A percentile compares a stretch with the other conserved stretches of the same genome.
phyloP scores from a whole-genome alignment of 2,113 vertebrate genomes.

The Cranoglanis bouderius region DNA sequence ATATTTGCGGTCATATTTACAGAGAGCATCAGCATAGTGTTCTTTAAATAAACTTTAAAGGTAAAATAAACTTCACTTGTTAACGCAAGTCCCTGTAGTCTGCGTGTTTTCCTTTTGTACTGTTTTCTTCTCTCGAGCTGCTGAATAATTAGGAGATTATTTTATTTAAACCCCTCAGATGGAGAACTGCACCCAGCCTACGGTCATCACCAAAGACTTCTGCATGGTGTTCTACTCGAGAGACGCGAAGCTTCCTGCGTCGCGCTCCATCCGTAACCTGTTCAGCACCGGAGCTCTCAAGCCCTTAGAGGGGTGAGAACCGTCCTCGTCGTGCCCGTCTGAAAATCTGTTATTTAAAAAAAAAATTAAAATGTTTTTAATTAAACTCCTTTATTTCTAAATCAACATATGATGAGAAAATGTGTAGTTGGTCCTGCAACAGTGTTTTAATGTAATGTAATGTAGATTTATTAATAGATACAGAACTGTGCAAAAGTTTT shows the following conservation, averaged over 20 bases:
- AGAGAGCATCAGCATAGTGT: background rate
- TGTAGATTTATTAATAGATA: no score
- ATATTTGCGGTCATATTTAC: background rate
- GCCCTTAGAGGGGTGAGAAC: constrained; percentile 85
- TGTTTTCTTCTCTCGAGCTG: background rate
- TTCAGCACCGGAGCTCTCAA: constrained; percentile 91
- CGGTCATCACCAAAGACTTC: constrained; percentile 97
- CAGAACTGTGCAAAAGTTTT: no score
- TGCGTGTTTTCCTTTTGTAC: background rate
- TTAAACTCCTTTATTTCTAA: background rate
- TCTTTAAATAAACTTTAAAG: background rate
- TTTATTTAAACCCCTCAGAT: constrained; percentile 74
- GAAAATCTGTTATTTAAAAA: background rate
- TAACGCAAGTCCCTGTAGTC: background rate
- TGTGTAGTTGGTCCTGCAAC: background rate
- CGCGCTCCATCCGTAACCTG: constrained; percentile 92
- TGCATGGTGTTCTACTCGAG: constrained; percentile 98
- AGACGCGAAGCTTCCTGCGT: constrained; percentile 90
- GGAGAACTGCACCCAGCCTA: constrained; percentile 95
- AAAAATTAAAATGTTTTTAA: no score
- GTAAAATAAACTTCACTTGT: background rate
- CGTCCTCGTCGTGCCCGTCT: background rate
- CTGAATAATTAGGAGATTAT: background rate
- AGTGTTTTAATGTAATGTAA: no score
- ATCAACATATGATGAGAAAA: background rate